Conservation (phyloP, 2,797 vertebrate species). For the Manis crassicaudata region DNA sequence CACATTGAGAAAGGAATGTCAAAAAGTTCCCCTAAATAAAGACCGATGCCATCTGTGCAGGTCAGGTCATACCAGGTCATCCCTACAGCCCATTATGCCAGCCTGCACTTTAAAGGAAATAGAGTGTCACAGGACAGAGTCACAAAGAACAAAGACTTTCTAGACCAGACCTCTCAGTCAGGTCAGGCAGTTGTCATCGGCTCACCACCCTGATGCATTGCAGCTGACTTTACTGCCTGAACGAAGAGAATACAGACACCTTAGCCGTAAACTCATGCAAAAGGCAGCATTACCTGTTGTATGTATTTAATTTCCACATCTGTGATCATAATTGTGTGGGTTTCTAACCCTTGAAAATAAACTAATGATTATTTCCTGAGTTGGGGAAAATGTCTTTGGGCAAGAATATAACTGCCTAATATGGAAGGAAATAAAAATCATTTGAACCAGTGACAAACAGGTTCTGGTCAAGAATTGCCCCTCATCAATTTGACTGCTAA, state of each 20-base stretch:
- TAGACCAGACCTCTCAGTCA: background rate
- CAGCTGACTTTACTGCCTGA: background rate
- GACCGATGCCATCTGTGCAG: background rate
- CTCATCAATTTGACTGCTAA: slow-evolving; percentile 1
- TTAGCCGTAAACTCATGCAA: background rate
- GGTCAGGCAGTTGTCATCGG: background rate
- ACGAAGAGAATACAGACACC: background rate
- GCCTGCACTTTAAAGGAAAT: slow-evolving; percentile 24
- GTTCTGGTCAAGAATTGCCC: slow-evolving; percentile 22
- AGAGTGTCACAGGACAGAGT: background rate
- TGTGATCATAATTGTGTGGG: background rate
- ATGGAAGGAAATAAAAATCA: slow-evolving; percentile 21
- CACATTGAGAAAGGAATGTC: background rate
- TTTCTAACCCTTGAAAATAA: slow-evolving; percentile 17
- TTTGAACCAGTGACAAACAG: background rate
- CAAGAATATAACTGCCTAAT: background rate
- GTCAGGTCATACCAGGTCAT: background rate
- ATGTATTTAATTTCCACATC: background rate
- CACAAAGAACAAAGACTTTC: slow-evolving; percentile 58
- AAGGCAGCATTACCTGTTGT: background rate
- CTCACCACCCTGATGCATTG: background rate
- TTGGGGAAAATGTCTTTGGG: background rate
- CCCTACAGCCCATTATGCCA: background rate
- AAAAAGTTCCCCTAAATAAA: background rate
- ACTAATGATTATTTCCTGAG: slow-evolving; percentile 28